Evolutionary conservation across 2,888 invertebrate genomes (phyloP).

Genomic region (Spilosoma lubricipeda): DNA sequence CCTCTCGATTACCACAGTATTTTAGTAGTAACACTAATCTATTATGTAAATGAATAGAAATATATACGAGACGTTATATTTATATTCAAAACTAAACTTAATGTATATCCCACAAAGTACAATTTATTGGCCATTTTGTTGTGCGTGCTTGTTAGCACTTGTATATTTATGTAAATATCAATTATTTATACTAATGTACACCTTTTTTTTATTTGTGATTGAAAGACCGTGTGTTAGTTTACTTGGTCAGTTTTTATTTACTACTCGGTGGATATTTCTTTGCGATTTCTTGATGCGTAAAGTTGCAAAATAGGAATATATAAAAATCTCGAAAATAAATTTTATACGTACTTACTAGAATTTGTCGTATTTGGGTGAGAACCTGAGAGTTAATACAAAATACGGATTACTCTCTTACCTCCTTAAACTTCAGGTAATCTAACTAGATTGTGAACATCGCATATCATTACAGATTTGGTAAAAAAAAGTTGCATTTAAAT

Average conservation of each 20-base stretch:
- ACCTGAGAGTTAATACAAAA: too few species aligned
- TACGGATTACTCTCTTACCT: too few species aligned
- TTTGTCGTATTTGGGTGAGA: too few species aligned
- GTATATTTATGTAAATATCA: slow-evolving; percentile 52
- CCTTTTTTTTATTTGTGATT: slow-evolving; percentile 22
- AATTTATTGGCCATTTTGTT: slow-evolving; percentile 29
- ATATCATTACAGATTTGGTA: background rate
- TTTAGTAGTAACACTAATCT: background rate
- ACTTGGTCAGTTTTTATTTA: slow-evolving; percentile 29
- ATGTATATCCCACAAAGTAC: slow-evolving; percentile 19
- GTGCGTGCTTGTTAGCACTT: slow-evolving; percentile 26
- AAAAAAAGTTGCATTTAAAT: too few species aligned
- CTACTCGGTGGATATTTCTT: slow-evolving; percentile 4
- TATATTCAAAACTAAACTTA: background rate
- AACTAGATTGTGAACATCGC: background rate
- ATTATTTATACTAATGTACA: slow-evolving; percentile 37
- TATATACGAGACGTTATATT: background rate
- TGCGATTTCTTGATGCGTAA: background rate
- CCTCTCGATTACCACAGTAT: background rate
- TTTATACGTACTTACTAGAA: too few species aligned
- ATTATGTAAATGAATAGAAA: background rate
- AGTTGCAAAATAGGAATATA: background rate
- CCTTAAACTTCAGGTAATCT: background rate
- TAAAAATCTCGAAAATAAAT: too few species aligned
- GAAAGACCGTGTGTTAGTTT: background rate